Percentiles rank a stretch among this genome's conserved stretches.
Conservation (phyloP, 2,888 invertebrate species). For the Neocrepidodera transversa region DNA sequence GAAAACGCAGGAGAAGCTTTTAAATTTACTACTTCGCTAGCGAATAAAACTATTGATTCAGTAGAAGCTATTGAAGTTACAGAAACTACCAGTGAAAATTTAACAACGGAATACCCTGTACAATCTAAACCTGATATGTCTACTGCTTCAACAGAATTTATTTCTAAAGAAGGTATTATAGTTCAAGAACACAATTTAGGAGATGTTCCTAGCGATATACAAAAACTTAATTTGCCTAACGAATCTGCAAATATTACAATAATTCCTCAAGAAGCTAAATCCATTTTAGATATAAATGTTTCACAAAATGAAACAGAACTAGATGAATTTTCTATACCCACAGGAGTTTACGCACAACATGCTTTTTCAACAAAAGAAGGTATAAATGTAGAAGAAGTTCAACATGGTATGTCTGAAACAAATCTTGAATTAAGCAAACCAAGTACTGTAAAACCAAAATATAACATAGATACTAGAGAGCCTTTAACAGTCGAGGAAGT, state of each 20-base stretch:
- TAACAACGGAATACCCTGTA: constrained; percentile 61
- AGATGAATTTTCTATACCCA: constrained; percentile 60
- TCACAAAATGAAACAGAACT: constrained; percentile 67
- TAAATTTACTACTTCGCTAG: constrained; percentile 46
- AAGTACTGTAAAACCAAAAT: constrained; percentile 65
- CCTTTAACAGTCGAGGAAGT: constrained; percentile 73
- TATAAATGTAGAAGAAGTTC: constrained; percentile 69
- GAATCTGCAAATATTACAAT: constrained; percentile 58
- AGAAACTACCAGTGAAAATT: constrained; percentile 64
- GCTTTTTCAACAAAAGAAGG: constrained; percentile 69
- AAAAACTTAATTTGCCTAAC: constrained; percentile 53
- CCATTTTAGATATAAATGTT: constrained; percentile 67
- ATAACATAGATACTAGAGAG: constrained; percentile 70
- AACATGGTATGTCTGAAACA: constrained; percentile 68
- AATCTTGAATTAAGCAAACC: constrained; percentile 63
- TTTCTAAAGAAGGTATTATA: constrained; percentile 62
- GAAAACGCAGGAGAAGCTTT: constrained; percentile 53
- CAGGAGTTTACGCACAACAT: constrained; percentile 65
- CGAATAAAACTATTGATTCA: constrained; percentile 57
- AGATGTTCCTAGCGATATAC: constrained; percentile 53
- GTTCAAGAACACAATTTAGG: constrained; percentile 60
- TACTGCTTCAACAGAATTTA: constrained; percentile 58
- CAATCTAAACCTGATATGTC: constrained; percentile 58
- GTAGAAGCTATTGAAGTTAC: constrained; percentile 64
- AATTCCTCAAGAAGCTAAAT: constrained; percentile 70